Base-by-base conservation (phyloP, 2,113 vertebrate species). In the Herpetotheres cachinnans region DNA sequence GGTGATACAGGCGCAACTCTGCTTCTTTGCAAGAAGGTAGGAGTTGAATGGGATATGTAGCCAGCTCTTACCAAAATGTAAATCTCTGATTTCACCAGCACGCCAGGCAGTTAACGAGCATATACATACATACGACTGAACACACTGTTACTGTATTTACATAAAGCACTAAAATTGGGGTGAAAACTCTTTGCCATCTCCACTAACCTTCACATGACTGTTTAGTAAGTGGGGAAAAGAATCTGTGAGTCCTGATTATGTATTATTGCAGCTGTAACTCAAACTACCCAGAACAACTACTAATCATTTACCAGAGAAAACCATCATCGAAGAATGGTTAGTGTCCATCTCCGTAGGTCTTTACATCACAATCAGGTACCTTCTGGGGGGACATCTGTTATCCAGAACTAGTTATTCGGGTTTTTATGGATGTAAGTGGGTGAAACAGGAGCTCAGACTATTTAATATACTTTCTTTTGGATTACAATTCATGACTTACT, bases 141-240 rank as follows among this genome's bases (percentile, higher is more conserved):
- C 25, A 79, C 59, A 38, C 13, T n/a, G 36, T 16, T 65, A 73
- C 16, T 73, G 34, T 55, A 49, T n/a, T 92, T 50, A 59, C 9
- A 10, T 27, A 79, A 52, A 22, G 26, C 49, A 74, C 14, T 34
- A 62, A 91, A 81, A 58, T 0, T 20, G 26, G n/a, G 54, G 46
- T 71, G 77, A 78, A 83, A 92, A 83, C 42, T 81, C 44, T 80
- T 67, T 86, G 46, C 40, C 9, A 26, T 66, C 32, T 74, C 29
- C 18, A 40, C n/a, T 46, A 46, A 58, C 24, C 47, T 38, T 29
- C 30, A 27, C 16, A 14, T 11, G 59, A 58, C 0, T 0, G 21
- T 13, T 71, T 50, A 21, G 0, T 58, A 76, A 1, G 0, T 21
- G 42, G 5, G 3, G 1, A 58, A 73, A 56, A 92, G 22, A 38